These are phyloP conservation scores for Matsumyia berberina DNA, from an alignment of 2,888 invertebrate species.

Conservation along the genomic window DNA sequence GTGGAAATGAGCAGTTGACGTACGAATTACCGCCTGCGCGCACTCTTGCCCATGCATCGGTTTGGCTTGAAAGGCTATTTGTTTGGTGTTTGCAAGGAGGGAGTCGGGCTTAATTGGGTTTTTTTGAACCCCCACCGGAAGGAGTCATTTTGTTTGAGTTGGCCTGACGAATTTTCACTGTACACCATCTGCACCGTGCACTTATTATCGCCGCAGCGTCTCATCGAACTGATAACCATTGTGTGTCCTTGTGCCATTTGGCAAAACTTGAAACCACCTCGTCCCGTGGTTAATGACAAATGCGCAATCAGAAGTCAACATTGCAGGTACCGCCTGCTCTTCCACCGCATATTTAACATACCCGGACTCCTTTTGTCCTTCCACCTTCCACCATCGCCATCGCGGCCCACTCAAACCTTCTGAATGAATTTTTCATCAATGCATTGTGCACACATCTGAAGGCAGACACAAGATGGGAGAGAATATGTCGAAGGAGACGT, in stretches of 20 bases:
- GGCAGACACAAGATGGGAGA: conserved; percentile 3
- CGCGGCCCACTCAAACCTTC: conserved; percentile 7
- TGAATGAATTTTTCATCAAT: conserved; percentile 51
- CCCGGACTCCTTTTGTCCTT: not conserved
- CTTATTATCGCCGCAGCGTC: conserved; percentile 4
- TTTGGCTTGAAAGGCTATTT: conserved; percentile 42
- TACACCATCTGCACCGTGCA: conserved; percentile 20
- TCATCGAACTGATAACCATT: conserved; percentile 17
- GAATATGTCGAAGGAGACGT: not conserved
- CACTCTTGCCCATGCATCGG: conserved; percentile 32
- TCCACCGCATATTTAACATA: not conserved
- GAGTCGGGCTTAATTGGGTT: conserved; percentile 3
- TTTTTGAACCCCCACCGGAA: not conserved
- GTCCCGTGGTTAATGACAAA: conserved; percentile 30
- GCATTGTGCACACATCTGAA: conserved; percentile 20
- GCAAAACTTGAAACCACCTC: conserved; percentile 21
- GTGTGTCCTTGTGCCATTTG: not conserved
- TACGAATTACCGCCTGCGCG: conserved; percentile 58
- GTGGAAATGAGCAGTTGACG: conserved; percentile 67
- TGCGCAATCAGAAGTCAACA: conserved; percentile 15
- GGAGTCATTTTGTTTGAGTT: conserved; percentile 9
- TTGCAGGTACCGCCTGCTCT: not conserved
- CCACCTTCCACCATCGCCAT: too few species aligned
- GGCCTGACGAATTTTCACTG: conserved; percentile 14
- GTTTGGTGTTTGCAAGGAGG: conserved; percentile 2